These are phyloP conservation scores for Cephus pygmeus DNA, from an alignment of 2,888 invertebrate genomes.

Conservation along the genomic window DNA sequence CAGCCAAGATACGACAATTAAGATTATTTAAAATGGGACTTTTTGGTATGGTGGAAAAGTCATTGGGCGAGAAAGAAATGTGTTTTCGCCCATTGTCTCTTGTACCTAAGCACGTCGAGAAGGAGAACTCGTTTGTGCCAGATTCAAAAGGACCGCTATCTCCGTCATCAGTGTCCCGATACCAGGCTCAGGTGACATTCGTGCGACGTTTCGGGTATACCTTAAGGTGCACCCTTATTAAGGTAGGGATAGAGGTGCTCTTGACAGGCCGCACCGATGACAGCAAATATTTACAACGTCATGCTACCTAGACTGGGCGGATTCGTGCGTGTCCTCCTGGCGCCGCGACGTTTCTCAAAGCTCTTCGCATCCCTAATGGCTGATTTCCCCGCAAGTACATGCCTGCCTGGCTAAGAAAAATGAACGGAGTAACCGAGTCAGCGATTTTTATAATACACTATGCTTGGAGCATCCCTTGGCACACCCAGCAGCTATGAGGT, in stretches of 20 bases:
- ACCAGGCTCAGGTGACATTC: conserved; percentile 56
- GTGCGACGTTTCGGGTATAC: conserved; percentile 12
- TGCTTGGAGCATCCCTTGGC: not conserved
- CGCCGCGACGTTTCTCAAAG: conserved; percentile 30
- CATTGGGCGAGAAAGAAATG: conserved; percentile 11
- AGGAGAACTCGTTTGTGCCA: conserved; percentile 9
- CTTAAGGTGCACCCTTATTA: conserved; percentile 44
- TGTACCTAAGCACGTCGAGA: not conserved
- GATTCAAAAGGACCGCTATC: conserved; percentile 59
- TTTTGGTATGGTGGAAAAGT: conserved; percentile 8
- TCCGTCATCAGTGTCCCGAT: conserved; percentile 61
- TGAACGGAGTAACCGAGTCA: not conserved
- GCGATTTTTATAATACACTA: not conserved
- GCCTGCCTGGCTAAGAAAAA: not conserved
- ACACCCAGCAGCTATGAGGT: not conserved
- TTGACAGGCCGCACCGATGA: conserved; percentile 49
- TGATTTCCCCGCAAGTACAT: not conserved
- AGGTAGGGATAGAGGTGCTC: conserved; percentile 38
- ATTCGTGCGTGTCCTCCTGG: conserved; percentile 38
- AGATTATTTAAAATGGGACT: not conserved
- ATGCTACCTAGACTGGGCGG: conserved; percentile 55
- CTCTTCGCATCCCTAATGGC: not conserved
- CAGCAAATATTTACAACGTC: conserved; percentile 63
- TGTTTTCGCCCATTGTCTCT: not conserved
- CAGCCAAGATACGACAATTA: not conserved